Evolutionary conservation across 2,888 invertebrate genomes (phyloP), one percentile per base, ranked within the genome.

Genomic region (Sesia bembeciformis): DNA sequence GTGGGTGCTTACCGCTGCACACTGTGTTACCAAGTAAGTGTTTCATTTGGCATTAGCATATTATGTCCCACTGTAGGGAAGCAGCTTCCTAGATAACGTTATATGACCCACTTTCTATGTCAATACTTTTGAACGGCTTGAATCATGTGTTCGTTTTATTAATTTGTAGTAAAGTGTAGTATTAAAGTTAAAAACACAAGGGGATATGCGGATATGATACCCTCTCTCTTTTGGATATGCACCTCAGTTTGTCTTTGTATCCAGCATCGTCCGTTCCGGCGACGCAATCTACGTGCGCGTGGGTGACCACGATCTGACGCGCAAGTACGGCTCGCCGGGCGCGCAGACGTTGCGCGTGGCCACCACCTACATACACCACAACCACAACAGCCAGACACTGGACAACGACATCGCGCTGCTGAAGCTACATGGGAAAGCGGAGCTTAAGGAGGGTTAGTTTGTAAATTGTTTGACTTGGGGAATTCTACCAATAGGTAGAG

Each of bases 361-460:
- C 54, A 97, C 97, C 54, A 97, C 97, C 0, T 97, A 97, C 79
- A 97, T 97, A 59, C 97, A 97, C 73, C 97, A 97, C 81, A 97
- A 97, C 85, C 97, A 97, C 89, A 97, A 97, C 82, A 96, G 96
- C 65, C 97, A 97, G 81, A 97, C 97, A 1, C 84, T 97, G 62
- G 97, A 97, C 77, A 97, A 98, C 69, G 98, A 98, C 70, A 97
- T 98, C 60, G 98, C 98, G 1, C 78, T 98, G 58, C 90, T 98
- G 6, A 97, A 97, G 77, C 90, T 98, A 39, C 95, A 96, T 60
- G 96, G 96, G 0, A 96, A 96, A 77, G 96, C 96, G 0, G 96
- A 96, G 76, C 90, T 97, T 4, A 93, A 95, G 62, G 96, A 96
- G 78, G 97, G 97, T 53, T 93, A 5, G 69, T 3, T 42, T 6